Conservation (phyloP, 64 coral and sea anemone species). For the Stichodactyla mertensii region DNA sequence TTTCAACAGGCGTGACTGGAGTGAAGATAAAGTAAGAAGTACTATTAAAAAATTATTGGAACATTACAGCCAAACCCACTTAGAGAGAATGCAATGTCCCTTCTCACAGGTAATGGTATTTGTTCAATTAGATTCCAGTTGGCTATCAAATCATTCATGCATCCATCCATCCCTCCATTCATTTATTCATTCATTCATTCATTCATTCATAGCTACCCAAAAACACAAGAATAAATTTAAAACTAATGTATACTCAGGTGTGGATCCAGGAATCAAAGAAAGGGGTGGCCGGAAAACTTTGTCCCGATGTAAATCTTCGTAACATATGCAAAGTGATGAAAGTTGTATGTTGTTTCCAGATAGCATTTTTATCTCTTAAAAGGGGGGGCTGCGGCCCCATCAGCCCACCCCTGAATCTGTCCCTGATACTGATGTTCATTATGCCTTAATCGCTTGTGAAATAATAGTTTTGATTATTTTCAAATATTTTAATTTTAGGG, state of each 20-base stretch:
- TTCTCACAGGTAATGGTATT: conserved; percentile 65
- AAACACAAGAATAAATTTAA: no score
- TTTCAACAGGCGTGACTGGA: conserved; percentile 79
- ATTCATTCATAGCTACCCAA: neutral
- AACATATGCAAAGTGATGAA: no score
- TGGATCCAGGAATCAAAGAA: no score
- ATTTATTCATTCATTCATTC: no score
- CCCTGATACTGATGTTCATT: neutral
- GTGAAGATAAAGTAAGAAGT: conserved; percentile 73
- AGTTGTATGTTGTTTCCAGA: no score
- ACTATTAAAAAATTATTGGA: conserved; percentile 85
- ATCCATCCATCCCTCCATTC: neutral
- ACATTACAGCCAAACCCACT: conserved; percentile 80
- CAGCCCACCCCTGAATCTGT: no score
- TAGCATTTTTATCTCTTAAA: no score
- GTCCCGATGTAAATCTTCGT: neutral
- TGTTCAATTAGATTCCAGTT: neutral
- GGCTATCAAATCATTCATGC: no score
- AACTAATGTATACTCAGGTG: no score
- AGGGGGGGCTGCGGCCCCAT: no score
- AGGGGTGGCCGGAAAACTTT: neutral
- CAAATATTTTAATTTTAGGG: conserved; percentile 40
- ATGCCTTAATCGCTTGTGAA: no score
- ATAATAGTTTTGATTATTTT: neutral
- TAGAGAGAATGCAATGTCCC: conserved; percentile 81